phyloP scores from a whole-genome alignment of 2,888 invertebrate species.

The Ormyrus thymus region DNA sequence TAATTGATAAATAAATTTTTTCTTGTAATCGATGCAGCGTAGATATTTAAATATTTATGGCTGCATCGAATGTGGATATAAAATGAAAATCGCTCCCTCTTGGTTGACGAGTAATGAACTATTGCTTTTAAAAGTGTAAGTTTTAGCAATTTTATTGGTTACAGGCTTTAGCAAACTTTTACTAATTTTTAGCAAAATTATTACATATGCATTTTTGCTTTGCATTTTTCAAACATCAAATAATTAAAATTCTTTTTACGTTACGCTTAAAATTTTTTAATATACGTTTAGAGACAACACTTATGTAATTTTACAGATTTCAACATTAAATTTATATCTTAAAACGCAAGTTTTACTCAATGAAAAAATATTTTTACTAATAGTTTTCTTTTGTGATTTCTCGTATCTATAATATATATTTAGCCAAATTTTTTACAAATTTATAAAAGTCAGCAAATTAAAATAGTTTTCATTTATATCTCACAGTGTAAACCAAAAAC shows the following conservation, averaged over 20 bases:
- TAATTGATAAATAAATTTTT: too few species aligned
- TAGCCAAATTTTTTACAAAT: too few species aligned
- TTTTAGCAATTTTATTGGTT: not conserved
- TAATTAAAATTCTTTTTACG: not conserved
- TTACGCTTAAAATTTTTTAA: not conserved
- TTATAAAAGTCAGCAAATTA: too few species aligned
- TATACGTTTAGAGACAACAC: not conserved
- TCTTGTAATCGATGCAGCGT: not conserved
- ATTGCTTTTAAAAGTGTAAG: constrained; percentile 6
- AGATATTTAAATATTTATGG: constrained; percentile 19
- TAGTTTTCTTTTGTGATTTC: not conserved
- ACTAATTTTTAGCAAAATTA: not conserved
- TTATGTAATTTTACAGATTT: constrained; percentile 1
- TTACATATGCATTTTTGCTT: not conserved
- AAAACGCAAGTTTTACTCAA: constrained; percentile 4
- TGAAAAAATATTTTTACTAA: constrained; percentile 25
- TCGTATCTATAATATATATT: not conserved
- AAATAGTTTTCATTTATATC: too few species aligned
- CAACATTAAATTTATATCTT: not conserved
- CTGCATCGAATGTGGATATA: not conserved
- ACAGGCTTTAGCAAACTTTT: not conserved
- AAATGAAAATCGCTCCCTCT: not conserved
- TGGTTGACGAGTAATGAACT: constrained; percentile 5
- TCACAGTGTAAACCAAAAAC: too few species aligned
- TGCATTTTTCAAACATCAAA: constrained; percentile 3